Percentiles rank a stretch among this genome's conserved stretches.
Evolutionary conservation across 1,140 invertebrate genomes (phyloP).

Genomic region (Eulimnadia texana): DNA sequence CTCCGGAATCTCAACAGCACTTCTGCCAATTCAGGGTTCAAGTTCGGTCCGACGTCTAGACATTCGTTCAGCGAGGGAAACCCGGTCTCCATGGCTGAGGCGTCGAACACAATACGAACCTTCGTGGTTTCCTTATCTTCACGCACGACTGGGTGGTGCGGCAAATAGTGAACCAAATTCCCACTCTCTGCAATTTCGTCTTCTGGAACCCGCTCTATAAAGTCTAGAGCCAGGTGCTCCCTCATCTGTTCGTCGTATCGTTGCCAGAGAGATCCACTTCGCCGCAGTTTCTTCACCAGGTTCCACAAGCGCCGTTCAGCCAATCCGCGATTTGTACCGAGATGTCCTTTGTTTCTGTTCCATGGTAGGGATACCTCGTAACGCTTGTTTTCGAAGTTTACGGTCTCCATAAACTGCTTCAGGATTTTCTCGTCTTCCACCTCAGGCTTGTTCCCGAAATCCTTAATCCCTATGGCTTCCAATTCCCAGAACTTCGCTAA

Average conservation of each 20-base stretch:
- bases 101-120: conserved; percentile 19
- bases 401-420: conserved; percentile 18
- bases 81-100: conserved; percentile 10
- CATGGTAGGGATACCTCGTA: conserved; percentile 14
- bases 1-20: conserved; percentile 28
- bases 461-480: neutral
- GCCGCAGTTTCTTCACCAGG: neutral
- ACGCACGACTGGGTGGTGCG: conserved; percentile 18
- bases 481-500: conserved; percentile 15
- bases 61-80: conserved; percentile 20
- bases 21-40: conserved; percentile 28
- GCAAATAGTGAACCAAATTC: conserved; percentile 16
- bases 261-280: neutral
- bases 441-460: neutral
- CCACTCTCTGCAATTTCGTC: neutral
- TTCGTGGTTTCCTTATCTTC: conserved; percentile 14
- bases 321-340: neutral
- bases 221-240: conserved; percentile 13
- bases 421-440: neutral
- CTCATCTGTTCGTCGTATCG: conserved; percentile 15
- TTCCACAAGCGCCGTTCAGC: conserved; percentile 9
- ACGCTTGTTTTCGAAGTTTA: neutral
- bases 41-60: conserved; percentile 17
- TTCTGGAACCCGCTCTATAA: conserved; percentile 17
- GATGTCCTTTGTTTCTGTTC: neutral